These are phyloP conservation scores for Trachurus trachurus DNA, from an alignment of 2,797 vertebrate genomes.

Conservation along the genomic window DNA sequence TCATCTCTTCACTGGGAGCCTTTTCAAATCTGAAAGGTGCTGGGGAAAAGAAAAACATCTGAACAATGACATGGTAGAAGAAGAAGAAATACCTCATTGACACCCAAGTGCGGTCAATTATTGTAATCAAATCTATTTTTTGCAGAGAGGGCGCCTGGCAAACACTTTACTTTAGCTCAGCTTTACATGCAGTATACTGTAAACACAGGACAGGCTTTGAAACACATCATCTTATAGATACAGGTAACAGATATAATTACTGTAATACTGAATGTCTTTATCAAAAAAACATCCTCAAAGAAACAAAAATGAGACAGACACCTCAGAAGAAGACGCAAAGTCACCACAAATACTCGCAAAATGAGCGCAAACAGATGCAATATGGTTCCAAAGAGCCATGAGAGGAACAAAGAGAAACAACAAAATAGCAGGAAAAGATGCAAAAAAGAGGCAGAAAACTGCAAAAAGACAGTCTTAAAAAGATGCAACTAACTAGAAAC, in stretches of 20 bases:
- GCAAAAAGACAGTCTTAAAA: too few species aligned
- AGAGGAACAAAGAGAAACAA: too few species aligned
- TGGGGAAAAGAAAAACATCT: conserved; percentile 2
- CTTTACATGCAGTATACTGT: not conserved
- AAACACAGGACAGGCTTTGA: not conserved
- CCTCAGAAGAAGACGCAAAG: too few species aligned
- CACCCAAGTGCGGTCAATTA: not conserved
- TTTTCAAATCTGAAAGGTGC: conserved; percentile 9
- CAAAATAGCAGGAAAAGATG: too few species aligned
- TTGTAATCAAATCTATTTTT: not conserved
- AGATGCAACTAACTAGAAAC: too few species aligned
- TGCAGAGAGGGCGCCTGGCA: not conserved
- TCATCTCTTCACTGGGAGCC: conserved; percentile 26
- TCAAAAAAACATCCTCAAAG: too few species aligned
- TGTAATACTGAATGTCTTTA: too few species aligned
- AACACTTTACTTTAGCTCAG: not conserved
- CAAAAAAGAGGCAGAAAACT: too few species aligned
- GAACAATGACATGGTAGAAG: not conserved
- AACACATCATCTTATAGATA: not conserved
- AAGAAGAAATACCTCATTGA: not conserved
- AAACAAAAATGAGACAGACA: too few species aligned
- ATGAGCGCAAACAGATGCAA: not conserved
- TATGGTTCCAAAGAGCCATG: too few species aligned
- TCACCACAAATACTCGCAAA: not conserved
- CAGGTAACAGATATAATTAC: not conserved